Base-by-base conservation (phyloP, 2,888 invertebrate species). In the Odontomyia ornata region DNA sequence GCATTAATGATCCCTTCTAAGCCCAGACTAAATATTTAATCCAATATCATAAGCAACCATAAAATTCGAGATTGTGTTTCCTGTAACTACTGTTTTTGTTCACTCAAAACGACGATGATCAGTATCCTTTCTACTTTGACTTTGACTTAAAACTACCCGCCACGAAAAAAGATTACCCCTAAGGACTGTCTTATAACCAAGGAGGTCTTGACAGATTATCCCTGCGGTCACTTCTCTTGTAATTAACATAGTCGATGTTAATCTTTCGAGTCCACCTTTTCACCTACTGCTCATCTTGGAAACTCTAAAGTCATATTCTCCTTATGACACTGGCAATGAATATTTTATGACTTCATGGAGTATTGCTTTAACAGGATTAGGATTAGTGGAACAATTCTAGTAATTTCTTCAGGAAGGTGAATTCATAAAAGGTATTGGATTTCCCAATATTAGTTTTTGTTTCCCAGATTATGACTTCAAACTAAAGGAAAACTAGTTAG, bases 401-500 rank as follows among this genome's bases (percentile, higher is more conserved):
- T 36, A 15, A 57, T 73, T 60, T 57, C 18, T 4, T 36, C 18
- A 57, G 36, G 36, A 60, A 57, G 13, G 23, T 18, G 28, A 73
- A 15, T 25, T 73, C 60, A 73, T 36, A 21, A 30, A 60, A 30
- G 43, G 57, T 15, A 57, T 36, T 52, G 57, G 73, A 73, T 73
- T 73, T 73, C 57, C 73, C 73, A 73, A 73, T 73, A 73, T 73
- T 73, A 73, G 73, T 73, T 73, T 73, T 60, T 73, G 60, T 73
- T 73, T 73, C 60, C 30, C 57, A 57, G 73, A 60, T 73, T 73
- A 73, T 57, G 36, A 60, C 57, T 46, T 52, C 23, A 28, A 52
- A 28, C 56, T 56, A 13, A 9, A 21, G n/a, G 67, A 9, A 9
- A 23, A 5, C 9, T 65, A n/a, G 15, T 13, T 30, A 28, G 9